phyloP scores from a whole-genome alignment of 2,113 vertebrate genomes.

The Mormyrus lacerda region DNA sequence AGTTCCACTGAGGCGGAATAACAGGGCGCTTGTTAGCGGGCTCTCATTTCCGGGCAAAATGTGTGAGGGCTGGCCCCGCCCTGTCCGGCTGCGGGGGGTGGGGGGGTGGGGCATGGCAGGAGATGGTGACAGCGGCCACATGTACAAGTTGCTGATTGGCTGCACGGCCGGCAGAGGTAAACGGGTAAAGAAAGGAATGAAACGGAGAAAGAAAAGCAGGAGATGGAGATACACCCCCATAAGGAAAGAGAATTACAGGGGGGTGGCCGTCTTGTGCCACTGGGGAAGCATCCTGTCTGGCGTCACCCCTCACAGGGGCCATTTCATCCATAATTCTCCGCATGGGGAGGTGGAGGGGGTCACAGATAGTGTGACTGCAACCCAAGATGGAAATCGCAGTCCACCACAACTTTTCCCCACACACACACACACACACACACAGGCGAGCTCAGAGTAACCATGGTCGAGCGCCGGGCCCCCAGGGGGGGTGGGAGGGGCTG shows the following conservation, averaged over 20 bases:
- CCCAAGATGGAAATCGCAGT: background rate
- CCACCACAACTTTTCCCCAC: background rate
- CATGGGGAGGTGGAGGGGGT: background rate
- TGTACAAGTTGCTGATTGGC: background rate
- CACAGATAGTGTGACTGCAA: background rate
- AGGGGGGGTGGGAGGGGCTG: background rate
- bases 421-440: background rate
- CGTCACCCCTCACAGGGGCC: background rate
- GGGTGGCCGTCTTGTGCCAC: background rate
- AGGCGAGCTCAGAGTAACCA: background rate
- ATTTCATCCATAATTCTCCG: background rate
- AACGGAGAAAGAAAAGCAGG: background rate
- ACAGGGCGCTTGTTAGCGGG: background rate
- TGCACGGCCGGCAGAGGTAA: background rate
- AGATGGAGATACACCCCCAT: background rate
- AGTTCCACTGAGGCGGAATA: background rate
- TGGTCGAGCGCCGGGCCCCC: background rate
- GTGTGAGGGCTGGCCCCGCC: background rate
- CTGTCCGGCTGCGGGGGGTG: background rate
- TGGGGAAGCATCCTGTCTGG: background rate
- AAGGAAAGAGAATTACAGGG: background rate
- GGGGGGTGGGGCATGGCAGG: background rate
- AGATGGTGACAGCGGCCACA: background rate
- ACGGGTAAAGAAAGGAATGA: background rate
- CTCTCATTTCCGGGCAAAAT: background rate